Conservation (phyloP, 2,113 vertebrate species). For the Mirounga angustirostris region DNA sequence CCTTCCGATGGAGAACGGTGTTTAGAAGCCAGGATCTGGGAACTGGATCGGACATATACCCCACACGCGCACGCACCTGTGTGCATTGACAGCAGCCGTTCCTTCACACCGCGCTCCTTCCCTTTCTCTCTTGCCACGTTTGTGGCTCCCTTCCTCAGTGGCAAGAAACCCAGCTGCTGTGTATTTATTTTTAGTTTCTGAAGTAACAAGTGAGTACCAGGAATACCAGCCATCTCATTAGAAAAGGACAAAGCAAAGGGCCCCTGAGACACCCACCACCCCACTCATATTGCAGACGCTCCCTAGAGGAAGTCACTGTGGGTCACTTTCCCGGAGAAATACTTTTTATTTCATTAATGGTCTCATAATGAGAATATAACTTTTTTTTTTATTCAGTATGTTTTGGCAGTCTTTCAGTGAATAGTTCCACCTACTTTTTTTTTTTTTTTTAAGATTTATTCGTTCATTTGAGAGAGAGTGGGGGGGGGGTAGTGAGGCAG, state of each 20-base stretch:
- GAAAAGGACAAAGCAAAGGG: background rate
- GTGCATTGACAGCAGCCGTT: background rate
- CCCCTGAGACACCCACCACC: background rate
- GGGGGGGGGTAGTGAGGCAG: background rate
- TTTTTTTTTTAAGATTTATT: background rate
- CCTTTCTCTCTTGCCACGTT: background rate
- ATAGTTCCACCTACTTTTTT: background rate
- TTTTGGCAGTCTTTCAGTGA: background rate
- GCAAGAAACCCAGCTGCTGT: background rate
- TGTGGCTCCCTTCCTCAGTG: background rate
- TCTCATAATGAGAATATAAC: background rate
- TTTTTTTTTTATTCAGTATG: background rate
- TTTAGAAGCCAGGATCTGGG: background rate
- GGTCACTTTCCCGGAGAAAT: background rate
- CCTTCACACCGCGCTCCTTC: background rate
- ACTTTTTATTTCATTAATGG: conserved; percentile 17
- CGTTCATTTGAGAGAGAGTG: background rate
- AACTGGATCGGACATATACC: background rate
- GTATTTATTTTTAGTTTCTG: background rate
- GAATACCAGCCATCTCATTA: background rate
- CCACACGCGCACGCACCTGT: rapidly evolving
- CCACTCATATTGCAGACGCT: background rate
- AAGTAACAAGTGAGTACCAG: background rate
- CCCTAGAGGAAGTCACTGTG: background rate
- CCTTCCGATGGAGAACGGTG: background rate